Conservation (phyloP, 2,797 vertebrate genomes). For the Leuciscus waleckii region DNA sequence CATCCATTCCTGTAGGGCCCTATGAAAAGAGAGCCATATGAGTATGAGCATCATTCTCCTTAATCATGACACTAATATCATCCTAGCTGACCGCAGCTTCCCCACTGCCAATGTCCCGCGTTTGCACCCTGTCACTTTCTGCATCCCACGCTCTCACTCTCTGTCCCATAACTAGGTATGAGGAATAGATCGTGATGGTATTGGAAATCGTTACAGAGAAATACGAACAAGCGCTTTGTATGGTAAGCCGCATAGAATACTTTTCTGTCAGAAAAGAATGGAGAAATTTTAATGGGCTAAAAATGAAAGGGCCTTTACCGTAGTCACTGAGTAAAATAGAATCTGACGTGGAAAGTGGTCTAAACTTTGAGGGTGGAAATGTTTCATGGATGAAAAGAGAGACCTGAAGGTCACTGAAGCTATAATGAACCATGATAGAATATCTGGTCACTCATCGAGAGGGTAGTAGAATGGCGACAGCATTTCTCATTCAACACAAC, state of each 20-base stretch:
- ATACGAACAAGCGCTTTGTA: constrained; percentile 71
- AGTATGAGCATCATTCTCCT: constrained; percentile 28
- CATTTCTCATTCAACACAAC: constrained; percentile 55
- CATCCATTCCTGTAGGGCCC: constrained; percentile 73
- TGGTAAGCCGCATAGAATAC: constrained; percentile 62
- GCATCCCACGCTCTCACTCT: constrained; percentile 27
- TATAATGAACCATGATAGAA: constrained; percentile 55
- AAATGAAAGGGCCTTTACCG: constrained; percentile 46
- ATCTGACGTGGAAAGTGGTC: constrained; percentile 52
- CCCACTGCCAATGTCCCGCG: constrained; percentile 30
- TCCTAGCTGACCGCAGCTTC: constrained; percentile 16
- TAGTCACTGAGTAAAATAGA: constrained; percentile 33
- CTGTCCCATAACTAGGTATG: constrained; percentile 72
- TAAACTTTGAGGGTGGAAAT: constrained; percentile 40
- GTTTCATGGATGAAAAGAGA: constrained; percentile 44
- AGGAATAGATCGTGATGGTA: constrained; percentile 75
- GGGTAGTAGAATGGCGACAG: constrained; percentile 43
- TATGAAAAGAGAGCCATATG: constrained; percentile 51
- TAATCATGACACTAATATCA: constrained; percentile 35
- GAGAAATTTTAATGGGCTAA: constrained; percentile 49
- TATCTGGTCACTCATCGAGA: constrained; percentile 42
- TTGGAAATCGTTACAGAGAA: constrained; percentile 74
- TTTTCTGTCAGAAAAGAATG: constrained; percentile 46
- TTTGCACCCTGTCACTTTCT: constrained; percentile 26
- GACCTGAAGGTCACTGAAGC: constrained; percentile 44